Evolutionary conservation across 2,888 invertebrate genomes (phyloP).

Genomic region (Pachymerium ferrugineum): DNA sequence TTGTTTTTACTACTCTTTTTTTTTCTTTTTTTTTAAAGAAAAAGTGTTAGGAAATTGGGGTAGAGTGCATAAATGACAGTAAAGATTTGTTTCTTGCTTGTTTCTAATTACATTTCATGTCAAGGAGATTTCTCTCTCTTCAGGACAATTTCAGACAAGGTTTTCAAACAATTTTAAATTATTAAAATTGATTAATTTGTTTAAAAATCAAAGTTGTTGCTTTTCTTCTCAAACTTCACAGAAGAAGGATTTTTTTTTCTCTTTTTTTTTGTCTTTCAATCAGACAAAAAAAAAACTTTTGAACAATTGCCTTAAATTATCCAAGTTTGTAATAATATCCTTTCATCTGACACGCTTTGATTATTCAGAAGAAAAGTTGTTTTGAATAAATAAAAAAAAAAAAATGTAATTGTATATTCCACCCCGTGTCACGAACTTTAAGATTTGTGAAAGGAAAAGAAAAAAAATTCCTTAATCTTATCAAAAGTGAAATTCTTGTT

Average conservation of each 20-base stretch:
- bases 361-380: no score
- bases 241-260: not conserved
- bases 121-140: no score
- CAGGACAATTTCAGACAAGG: no score
- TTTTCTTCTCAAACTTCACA: not conserved
- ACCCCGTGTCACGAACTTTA: no score
- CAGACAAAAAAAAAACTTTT: no score
- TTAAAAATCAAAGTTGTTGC: not conserved
- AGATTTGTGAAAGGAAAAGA: no score
- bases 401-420: not conserved
- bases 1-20: not conserved
- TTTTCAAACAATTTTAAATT: not conserved
- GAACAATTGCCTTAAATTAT: not conserved
- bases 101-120: conserved; percentile 16
- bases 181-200: no score
- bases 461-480: not conserved
- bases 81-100: not conserved
- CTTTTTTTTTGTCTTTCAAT: not conserved
- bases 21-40: not conserved
- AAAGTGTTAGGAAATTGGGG: not conserved
- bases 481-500: not conserved
- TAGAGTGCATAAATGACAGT: conserved; percentile 9
- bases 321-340: no score
- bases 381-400: no score
- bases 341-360: no score